Evolutionary conservation across 2,888 invertebrate genomes (phyloP), one percentile per base, ranked within the genome.

Genomic region (Leptopilina drosophilae): DNA sequence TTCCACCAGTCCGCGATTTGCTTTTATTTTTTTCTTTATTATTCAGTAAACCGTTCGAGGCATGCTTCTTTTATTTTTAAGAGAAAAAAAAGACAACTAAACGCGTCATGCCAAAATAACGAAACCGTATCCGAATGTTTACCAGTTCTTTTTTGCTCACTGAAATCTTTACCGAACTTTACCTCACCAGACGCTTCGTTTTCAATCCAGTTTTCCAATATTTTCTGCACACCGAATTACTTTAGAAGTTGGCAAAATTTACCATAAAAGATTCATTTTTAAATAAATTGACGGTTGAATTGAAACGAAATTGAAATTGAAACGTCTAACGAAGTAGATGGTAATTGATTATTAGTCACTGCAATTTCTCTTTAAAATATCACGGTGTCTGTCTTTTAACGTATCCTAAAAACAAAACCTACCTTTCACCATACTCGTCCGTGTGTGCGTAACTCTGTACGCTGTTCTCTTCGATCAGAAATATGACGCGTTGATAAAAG

Each of bases 391-490:
- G 73, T 73, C 73, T 73, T 73, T 73, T 33, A 15, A 73, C 33
- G 73, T 53, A 73, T 73, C 73, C 73, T 73, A 73, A 56, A 73
- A 56, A 73, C 73, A 26, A 33, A 73, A 73, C 96, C 95, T 95
- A 99, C 99, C 98, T 98, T 94, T 98, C 98, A 90, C 98, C 98
- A 94, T 99, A 99, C 93, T 98, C 98, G 93, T 97, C 97, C 94
- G 97, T 96, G 92, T 98, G 98, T 76, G 99, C 98, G 93, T 99
- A 99, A 90, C 97, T 98, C 93, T 99, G 99, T 81, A 99, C 98
- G 84, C 98, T 98, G 92, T 98, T 98, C 92, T 99, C 98, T 93
- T 99, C 99, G 85, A 99, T 98, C 87, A 99, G 95, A 93, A 99
- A 99, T 92, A 98, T 97, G 92, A 99, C 98, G 79, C 98, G 95